Base-by-base conservation (phyloP, 1,140 invertebrate genomes). In the Colletes latitarsis region DNA sequence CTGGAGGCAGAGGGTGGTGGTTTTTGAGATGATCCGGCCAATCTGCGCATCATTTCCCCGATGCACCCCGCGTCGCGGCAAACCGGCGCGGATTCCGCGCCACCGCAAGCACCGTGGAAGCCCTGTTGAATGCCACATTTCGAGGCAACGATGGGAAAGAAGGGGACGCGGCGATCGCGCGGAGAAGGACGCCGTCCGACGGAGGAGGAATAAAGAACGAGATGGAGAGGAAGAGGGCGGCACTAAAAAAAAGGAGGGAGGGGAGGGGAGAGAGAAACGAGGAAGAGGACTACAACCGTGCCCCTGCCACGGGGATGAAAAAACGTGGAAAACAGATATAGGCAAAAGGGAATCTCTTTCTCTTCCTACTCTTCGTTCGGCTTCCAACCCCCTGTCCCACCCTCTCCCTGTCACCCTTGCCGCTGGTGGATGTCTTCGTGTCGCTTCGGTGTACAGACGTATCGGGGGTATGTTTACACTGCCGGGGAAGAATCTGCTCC, bases 1-100 rank as follows among this genome's bases (percentile, higher is more conserved):
- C 64, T 68, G 78, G 80, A 81, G 82, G 82, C 85, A 82, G 84
- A 83, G 79, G 80, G 85, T 78, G 90, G 88, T 89, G 92, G 89
- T 93, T 93, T 93, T 93, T 92, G 90, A 93, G 92, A 93, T 93
- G 92, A 93, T 93, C 92, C 91, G 90, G 92, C 92, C 92, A 93
- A 93, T 93, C 92, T 93, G 92, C 92, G 92, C 92, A 93, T 93
- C 92, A 93, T 92, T 93, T 92, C 90, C 91, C 91, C 91, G 84
- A 88, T 86, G 78, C 82, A 69, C 77, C 87, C 75, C 64, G 77
- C 86, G 84, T 80, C 85, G 85, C 81, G 85, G 86, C 88, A 86
- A 89, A 89, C 89, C 89, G 77, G 85, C 85, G 82, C 87, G 89
- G 82, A 86, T 83, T 88, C 86, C 88, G 86, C 88, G 77, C 88